Percentiles rank a stretch among this genome's conserved stretches.
These are phyloP conservation scores for Rhodeus uyekii DNA, from an alignment of 2,797 vertebrate species.

Conservation along the genomic window DNA sequence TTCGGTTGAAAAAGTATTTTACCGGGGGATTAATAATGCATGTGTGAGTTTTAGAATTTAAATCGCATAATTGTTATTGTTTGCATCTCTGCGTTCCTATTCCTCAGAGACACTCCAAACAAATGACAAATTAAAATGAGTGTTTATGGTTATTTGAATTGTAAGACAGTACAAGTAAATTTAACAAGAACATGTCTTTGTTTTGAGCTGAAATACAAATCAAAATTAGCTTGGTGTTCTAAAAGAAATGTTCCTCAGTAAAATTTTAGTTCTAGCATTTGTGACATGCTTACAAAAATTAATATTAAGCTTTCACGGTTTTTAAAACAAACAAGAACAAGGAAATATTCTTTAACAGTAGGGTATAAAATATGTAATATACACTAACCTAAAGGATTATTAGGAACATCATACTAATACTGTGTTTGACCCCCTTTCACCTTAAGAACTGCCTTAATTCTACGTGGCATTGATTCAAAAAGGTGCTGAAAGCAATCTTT, in stretches of 20 bases:
- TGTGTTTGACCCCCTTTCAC: no score
- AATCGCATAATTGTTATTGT: slow-evolving; percentile 49
- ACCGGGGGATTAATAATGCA: slow-evolving; percentile 53
- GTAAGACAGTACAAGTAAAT: not conserved
- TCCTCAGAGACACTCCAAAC: slow-evolving; percentile 23
- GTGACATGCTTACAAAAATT: not conserved
- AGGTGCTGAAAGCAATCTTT: no score
- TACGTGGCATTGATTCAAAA: no score
- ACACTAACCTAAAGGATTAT: no score
- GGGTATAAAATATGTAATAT: not conserved
- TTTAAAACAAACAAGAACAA: not conserved
- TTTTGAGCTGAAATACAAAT: slow-evolving; percentile 4
- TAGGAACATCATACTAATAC: no score
- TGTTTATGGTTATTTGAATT: slow-evolving; percentile 35
- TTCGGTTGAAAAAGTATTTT: slow-evolving; percentile 46
- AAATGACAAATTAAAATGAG: slow-evolving; percentile 32
- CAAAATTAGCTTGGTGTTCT: not conserved
- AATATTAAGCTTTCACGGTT: not conserved
- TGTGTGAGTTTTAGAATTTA: slow-evolving; percentile 29
- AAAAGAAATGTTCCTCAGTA: not conserved
- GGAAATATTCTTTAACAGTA: not conserved
- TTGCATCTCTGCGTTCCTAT: slow-evolving; percentile 38
- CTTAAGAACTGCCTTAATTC: no score
- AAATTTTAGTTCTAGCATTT: not conserved
- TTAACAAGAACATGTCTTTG: slow-evolving; percentile 6